Evolutionary conservation across 2,888 invertebrate species (phyloP), one percentile per base, ranked within the genome.

Genomic region (Furcula furcula): DNA sequence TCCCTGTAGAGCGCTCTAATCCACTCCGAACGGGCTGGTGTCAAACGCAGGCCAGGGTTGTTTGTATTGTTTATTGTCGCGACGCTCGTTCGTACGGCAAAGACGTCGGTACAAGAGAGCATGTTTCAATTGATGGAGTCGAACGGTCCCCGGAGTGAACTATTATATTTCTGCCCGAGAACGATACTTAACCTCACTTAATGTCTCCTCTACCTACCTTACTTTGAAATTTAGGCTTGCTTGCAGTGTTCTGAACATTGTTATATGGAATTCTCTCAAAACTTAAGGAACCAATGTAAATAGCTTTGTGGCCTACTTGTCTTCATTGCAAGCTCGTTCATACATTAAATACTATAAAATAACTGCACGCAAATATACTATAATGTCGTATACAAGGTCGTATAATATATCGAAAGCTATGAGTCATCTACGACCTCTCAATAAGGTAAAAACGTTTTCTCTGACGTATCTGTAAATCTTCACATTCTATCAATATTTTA

Each of bases 21-120:
- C 86, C 83, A 86, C 85, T 86, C 67, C 70, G 80, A 85, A 77
- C 86, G 82, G 78, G 75, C 84, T 86, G 80, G 82, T 88, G 88
- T 88, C 88, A 88, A 87, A 87, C 82, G 84, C 87, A 87, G 86
- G 73, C 74, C 74, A 70, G 74, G 79, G 87, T 77, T 86, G 87
- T 88, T 87, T 87, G 86, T 87, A 87, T 88, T 88, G 87, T 88
- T 88, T 88, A 88, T 87, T 84, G 86, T 84, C 84, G 81, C 75
- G 72, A 65, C 76, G 81, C 72, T 76, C 78, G 82, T 75, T 76
- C 75, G 72, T 68, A 71, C 76, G 76, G 73, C 76, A 79, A 83
- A 84, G 85, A 85, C 74, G 81, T 52, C 67, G 62, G 52, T 59
- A 63, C 63, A 62, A 67, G 54, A 68, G 69, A 75, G 63, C 76